These are phyloP conservation scores for Limnephilus auricula DNA, from an alignment of 2,888 invertebrate genomes.

Conservation along the genomic window DNA sequence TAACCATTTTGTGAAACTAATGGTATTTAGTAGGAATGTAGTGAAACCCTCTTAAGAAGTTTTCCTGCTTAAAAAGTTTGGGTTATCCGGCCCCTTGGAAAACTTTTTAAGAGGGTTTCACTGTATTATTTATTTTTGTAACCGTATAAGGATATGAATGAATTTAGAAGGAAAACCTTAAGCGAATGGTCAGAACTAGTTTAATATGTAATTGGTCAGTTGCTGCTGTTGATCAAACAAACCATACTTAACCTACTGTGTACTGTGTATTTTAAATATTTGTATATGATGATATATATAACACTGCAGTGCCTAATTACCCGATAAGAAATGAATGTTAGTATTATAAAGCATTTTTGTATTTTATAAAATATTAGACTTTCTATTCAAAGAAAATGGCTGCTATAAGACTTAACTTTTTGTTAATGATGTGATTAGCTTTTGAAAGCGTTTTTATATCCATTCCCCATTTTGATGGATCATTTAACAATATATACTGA, in stretches of 20 bases:
- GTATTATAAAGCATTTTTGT: not conserved
- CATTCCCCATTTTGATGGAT: not conserved
- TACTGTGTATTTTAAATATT: not conserved
- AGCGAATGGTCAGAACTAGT: not conserved
- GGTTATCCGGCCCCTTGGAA: no score
- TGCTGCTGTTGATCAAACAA: not conserved
- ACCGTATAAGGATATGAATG: not conserved
- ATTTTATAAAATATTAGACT: not conserved
- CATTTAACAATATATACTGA: not conserved
- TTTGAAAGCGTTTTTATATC: not conserved
- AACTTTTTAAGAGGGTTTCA: no score
- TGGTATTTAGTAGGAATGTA: not conserved
- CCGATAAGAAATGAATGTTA: not conserved
- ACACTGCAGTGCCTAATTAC: conserved; percentile 2
- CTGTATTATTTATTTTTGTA: not conserved
- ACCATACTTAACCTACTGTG: not conserved
- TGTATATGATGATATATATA: not conserved
- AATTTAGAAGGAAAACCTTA: not conserved
- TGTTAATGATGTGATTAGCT: not conserved
- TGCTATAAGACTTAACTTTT: not conserved
- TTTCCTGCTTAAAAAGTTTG: no score
- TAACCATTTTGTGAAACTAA: not conserved
- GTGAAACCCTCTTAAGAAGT: no score
- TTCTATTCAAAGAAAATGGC: not conserved
- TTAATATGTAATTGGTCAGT: not conserved